A percentile compares a stretch with the other conserved stretches of the same genome.
Evolutionary conservation across 2,888 invertebrate species (phyloP).

Genomic region (Campoplex capitator): DNA sequence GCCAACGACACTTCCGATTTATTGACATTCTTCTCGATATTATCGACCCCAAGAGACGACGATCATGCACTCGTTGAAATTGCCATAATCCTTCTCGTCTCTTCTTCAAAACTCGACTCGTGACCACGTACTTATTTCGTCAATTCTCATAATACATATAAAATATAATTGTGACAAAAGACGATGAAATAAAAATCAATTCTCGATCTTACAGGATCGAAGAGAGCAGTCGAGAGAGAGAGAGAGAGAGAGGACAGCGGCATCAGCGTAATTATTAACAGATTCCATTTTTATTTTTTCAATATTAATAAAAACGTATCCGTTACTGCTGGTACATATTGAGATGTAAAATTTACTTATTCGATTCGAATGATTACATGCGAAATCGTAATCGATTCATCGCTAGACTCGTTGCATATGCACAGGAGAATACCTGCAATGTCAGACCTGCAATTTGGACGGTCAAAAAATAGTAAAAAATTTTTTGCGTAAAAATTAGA

Average conservation of each 20-base stretch:
- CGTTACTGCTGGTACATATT: background rate
- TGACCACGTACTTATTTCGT: background rate
- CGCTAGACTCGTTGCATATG: background rate
- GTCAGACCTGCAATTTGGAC: background rate
- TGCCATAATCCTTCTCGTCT: slow-evolving; percentile 1
- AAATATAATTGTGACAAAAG: too few species aligned
- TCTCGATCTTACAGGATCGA: too few species aligned
- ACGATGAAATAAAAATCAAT: too few species aligned
- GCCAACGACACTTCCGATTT: slow-evolving; percentile 46
- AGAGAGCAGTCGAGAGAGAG: too few species aligned
- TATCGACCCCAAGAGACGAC: slow-evolving; percentile 8
- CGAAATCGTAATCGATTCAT: slow-evolving; percentile 26
- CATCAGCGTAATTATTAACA: too few species aligned
- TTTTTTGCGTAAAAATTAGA: too few species aligned
- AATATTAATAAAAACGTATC: background rate
- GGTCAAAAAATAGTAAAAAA: background rate
- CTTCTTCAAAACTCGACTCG: background rate
- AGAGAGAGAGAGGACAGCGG: too few species aligned
- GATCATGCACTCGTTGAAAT: slow-evolving; percentile 1
- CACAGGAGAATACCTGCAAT: background rate
- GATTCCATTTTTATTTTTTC: too few species aligned
- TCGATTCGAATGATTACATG: background rate
- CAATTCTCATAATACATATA: background rate
- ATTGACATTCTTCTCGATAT: slow-evolving; percentile 42
- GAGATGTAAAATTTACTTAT: background rate